These are phyloP conservation scores for Fistularia commersonii DNA, from an alignment of 2,797 vertebrate species.

Conservation along the genomic window DNA sequence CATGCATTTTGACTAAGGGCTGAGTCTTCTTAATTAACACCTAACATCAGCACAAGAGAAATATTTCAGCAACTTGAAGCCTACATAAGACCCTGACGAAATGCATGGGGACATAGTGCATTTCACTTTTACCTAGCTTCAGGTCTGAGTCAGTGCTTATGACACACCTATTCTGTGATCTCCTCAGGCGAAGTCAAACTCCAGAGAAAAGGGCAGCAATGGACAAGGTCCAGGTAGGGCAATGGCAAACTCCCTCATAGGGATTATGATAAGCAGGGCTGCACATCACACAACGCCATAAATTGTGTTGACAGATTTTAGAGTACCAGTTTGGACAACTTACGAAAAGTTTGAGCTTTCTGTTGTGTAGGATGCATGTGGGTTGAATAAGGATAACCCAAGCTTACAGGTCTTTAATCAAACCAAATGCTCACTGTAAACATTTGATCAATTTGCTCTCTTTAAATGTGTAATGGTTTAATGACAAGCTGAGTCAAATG, in stretches of 20 bases:
- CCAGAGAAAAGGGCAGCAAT: conserved; percentile 52
- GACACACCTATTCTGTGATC: conserved; percentile 50
- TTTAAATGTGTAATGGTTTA: too few species aligned
- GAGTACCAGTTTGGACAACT: too few species aligned
- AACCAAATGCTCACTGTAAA: too few species aligned
- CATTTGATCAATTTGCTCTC: too few species aligned
- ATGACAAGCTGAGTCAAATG: too few species aligned
- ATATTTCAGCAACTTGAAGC: conserved; percentile 7
- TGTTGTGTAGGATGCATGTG: too few species aligned
- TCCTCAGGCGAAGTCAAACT: conserved; percentile 42
- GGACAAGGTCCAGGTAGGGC: conserved; percentile 43
- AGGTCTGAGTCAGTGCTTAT: conserved; percentile 49
- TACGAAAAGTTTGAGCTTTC: too few species aligned
- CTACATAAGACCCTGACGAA: conserved; percentile 7
- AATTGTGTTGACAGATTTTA: too few species aligned
- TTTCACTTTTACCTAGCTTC: conserved; percentile 63
- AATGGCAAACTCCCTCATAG: conserved; percentile 33
- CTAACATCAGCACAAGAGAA: conserved; percentile 5
- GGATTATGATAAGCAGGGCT: conserved; percentile 37
- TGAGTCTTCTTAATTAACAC: conserved; percentile 23
- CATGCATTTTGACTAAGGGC: background rate
- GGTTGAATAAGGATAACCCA: too few species aligned
- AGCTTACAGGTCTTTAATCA: too few species aligned
- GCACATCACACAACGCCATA: background rate
- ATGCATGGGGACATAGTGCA: conserved; percentile 27